These are phyloP conservation scores for Polia nebulosa DNA, from an alignment of 2,888 invertebrate species.

Conservation along the genomic window DNA sequence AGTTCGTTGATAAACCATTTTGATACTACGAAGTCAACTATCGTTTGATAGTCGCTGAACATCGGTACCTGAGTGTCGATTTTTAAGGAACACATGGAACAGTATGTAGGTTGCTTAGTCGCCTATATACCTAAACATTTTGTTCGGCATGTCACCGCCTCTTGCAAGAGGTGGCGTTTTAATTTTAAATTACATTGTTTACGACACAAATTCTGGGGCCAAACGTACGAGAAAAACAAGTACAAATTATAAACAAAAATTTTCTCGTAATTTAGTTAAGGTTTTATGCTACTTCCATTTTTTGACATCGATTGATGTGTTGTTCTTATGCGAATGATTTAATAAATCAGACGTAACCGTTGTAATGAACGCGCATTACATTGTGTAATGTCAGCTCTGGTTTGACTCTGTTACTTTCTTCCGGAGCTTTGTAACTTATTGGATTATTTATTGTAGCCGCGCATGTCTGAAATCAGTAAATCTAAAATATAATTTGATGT, in stretches of 20 bases:
- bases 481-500: conserved; percentile 38
- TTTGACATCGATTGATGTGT: conserved; percentile 67
- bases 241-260: conserved; percentile 84
- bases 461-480: conserved; percentile 32
- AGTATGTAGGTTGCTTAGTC: conserved; percentile 39
- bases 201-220: conserved; percentile 86
- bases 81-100: conserved; percentile 59
- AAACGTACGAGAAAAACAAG: conserved; percentile 86
- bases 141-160: conserved; percentile 42
- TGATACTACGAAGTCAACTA: conserved; percentile 17
- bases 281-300: conserved; percentile 74
- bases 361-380: conserved; percentile 29
- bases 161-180: conserved; percentile 52
- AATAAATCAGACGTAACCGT: conserved; percentile 25
- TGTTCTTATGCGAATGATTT: conserved; percentile 57
- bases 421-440: conserved; percentile 22
- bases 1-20: conserved; percentile 35
- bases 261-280: conserved; percentile 86
- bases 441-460: conserved; percentile 52
- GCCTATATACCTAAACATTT: conserved; percentile 47
- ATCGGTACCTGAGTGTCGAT: conserved; percentile 52
- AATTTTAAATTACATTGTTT: conserved; percentile 70
- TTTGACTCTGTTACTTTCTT: conserved; percentile 27
- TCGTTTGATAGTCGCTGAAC: conserved; percentile 19
- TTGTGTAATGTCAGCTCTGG: conserved; percentile 37